Conservation (phyloP, 2,797 vertebrate genomes). For the Silurus aristotelis region DNA sequence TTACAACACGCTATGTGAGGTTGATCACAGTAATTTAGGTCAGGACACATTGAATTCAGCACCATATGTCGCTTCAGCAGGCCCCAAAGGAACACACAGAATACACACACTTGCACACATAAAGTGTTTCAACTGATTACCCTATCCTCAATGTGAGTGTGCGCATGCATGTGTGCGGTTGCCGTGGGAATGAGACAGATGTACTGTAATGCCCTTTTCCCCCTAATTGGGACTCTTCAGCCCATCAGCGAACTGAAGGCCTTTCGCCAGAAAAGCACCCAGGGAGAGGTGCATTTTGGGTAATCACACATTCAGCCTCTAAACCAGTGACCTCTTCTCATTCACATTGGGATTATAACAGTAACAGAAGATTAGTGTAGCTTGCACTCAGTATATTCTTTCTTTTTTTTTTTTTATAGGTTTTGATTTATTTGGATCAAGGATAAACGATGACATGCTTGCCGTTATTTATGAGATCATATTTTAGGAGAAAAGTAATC, state of each 20-base stretch:
- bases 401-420: neutral
- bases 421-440: slow-evolving; percentile 7
- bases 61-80: slow-evolving; percentile 67
- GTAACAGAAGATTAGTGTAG: neutral
- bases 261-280: slow-evolving; percentile 19
- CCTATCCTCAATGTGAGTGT: neutral
- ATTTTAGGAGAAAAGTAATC: slow-evolving; percentile 62
- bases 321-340: slow-evolving; percentile 5
- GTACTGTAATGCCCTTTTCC: slow-evolving; percentile 43
- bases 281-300: slow-evolving; percentile 21
- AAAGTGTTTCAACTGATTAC: neutral
- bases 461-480: slow-evolving; percentile 20
- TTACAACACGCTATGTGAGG: slow-evolving; percentile 40
- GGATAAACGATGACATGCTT: slow-evolving; percentile 11
- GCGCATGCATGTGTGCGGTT: slow-evolving; percentile 22
- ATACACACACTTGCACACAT: neutral
- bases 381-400: neutral
- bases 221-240: slow-evolving; percentile 30
- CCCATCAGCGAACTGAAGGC: slow-evolving; percentile 17
- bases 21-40: slow-evolving; percentile 60
- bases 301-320: neutral
- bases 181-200: slow-evolving; percentile 55
- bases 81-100: slow-evolving; percentile 46
- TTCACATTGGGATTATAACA: slow-evolving; percentile 2
- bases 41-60: slow-evolving; percentile 62